Evolutionary conservation across 2,797 vertebrate species (phyloP), one percentile per base, ranked within the genome.

Genomic region (Eidolon dupreanum): DNA sequence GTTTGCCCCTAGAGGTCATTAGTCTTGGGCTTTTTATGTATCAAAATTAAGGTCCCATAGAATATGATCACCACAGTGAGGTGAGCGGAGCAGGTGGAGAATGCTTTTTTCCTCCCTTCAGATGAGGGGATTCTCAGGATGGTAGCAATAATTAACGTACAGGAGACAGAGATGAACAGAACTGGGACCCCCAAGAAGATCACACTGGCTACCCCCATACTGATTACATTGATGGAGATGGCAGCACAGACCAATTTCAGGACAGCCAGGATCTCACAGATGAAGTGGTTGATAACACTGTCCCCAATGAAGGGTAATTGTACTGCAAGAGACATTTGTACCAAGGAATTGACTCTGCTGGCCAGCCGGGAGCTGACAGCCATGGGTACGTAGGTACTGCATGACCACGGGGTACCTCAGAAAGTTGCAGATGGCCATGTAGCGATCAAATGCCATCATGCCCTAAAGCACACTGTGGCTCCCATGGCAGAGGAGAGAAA

Each of bases 201-300:
- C 38, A 95, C 88, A 82, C 81, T 93, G 0, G 88, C 2, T 22
- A 96, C 78, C 0, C 5, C 33, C 71, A 15, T 70, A 71, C 89
- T 96, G 46, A 97, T 43, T 28, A 97, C 95, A 46, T 96, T 97
- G 31, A 77, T 57, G 41, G 86, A 81, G 97, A 97, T 97, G 70
- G 95, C 96, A 10, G 93, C 75, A 68, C 96, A 97, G 28, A 97
- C 88, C 51, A 98, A 19, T 11, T 90, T 98, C 3, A 98, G 43
- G 7, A 97, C 78, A 51, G 96, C 97, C 38, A 97, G 51, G 66
- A 97, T 94, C 97, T 97, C 97, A 95, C 95, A 98, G 46, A 77
- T 78, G 26, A 97, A 97, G 49, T 98, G 94, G 61, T 97, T 96
- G 65, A 98, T 97, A 83, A 93, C 2, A 0, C 94, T 96, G 84